Percentiles rank a stretch among this genome's conserved stretches.
These are phyloP conservation scores for Papilio dardanus DNA, from an alignment of 1,140 invertebrate species.

Conservation along the genomic window DNA sequence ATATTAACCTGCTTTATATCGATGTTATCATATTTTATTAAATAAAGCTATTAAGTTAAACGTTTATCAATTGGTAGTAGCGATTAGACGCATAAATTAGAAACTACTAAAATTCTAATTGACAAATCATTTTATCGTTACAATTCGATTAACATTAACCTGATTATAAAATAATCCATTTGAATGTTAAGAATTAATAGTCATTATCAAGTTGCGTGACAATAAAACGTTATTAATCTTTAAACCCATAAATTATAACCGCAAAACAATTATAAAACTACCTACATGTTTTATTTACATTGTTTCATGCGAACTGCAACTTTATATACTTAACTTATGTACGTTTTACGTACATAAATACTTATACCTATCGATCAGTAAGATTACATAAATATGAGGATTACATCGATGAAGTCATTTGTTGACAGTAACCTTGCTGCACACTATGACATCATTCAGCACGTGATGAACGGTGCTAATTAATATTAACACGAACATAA, in stretches of 20 bases:
- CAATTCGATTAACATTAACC: neutral
- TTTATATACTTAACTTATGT: conserved; percentile 2
- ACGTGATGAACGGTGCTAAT: conserved; percentile 58
- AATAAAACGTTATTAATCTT: conserved; percentile 23
- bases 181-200: neutral
- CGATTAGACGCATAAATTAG: neutral
- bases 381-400: conserved; percentile 52
- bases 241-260: conserved; percentile 13
- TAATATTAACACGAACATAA: conserved; percentile 43
- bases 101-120: neutral
- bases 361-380: conserved; percentile 22
- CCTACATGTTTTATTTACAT: neutral
- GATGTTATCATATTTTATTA: conserved; percentile 2
- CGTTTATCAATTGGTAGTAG: neutral
- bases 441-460: conserved; percentile 71
- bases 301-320: neutral
- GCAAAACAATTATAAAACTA: conserved; percentile 3
- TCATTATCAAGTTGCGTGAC: conserved; percentile 24
- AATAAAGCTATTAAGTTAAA: neutral
- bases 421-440: conserved; percentile 74
- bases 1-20: neutral
- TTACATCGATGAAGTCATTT: conserved; percentile 73
- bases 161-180: conserved; percentile 1
- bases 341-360: neutral
- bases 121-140: conserved; percentile 18